Conservation (phyloP, 2,888 invertebrate genomes). For the Lamellibrachia satsuma region DNA sequence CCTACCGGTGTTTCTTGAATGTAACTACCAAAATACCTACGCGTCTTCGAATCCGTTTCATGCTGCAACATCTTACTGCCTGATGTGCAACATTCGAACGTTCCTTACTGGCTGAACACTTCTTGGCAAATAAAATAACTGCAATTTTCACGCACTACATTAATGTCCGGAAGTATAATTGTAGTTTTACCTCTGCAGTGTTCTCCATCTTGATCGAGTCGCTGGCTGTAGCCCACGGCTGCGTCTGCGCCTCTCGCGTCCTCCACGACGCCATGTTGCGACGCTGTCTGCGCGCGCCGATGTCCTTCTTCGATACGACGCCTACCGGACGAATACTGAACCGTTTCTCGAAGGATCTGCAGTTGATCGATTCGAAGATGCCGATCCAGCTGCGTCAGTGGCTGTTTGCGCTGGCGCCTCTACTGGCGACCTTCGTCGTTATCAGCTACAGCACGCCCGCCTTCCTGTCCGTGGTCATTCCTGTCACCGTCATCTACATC, state of each 20-base stretch:
- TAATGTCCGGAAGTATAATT: not conserved
- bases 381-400: slow-evolving; percentile 40
- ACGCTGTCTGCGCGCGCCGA: slow-evolving; percentile 60
- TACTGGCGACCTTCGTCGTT: slow-evolving; percentile 56
- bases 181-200: slow-evolving; percentile 29
- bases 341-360: slow-evolving; percentile 46
- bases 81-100: too few species aligned
- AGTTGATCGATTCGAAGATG: slow-evolving; percentile 41
- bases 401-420: slow-evolving; percentile 42
- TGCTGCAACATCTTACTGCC: too few species aligned
- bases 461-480: slow-evolving; percentile 51
- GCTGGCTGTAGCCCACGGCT: slow-evolving; percentile 55
- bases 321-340: slow-evolving; percentile 66
- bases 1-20: too few species aligned
- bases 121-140: too few species aligned
- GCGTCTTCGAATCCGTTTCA: too few species aligned
- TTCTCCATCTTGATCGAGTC: slow-evolving; percentile 35
- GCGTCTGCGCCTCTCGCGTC: slow-evolving; percentile 58
- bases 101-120: too few species aligned
- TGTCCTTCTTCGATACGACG: slow-evolving; percentile 67
- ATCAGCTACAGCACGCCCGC: slow-evolving; percentile 57
- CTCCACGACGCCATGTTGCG: slow-evolving; percentile 60
- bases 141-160: too few species aligned
- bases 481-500: slow-evolving; percentile 56
- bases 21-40: too few species aligned